A percentile compares a stretch with the other conserved stretches of the same genome.
Conservation (phyloP, 2,888 invertebrate species). For the Bhutanitis thaidina region DNA sequence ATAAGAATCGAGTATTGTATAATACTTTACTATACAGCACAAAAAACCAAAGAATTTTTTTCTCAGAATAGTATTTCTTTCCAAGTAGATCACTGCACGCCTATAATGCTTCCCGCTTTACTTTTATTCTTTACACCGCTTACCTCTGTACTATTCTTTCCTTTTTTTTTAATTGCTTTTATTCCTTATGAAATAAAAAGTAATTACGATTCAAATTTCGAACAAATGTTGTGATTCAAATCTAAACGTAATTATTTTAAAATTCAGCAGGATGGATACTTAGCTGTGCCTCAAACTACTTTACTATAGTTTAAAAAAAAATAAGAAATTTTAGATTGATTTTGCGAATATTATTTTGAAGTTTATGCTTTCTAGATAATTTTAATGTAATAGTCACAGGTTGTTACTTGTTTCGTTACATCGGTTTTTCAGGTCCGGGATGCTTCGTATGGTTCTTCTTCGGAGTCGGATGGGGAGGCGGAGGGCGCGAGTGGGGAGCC, state of each 20-base stretch:
- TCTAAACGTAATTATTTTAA: background rate
- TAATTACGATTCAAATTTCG: background rate
- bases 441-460: slow-evolving; percentile 89
- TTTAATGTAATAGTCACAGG: background rate
- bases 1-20: no score
- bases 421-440: slow-evolving; percentile 86
- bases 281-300: no score
- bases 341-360: slow-evolving; percentile 1
- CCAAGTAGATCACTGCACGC: slow-evolving; percentile 6
- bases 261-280: no score
- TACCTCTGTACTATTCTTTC: background rate
- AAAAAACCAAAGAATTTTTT: no score
- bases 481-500: slow-evolving; percentile 85
- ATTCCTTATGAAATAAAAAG: background rate
- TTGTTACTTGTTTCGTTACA: background rate
- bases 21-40: no score
- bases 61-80: background rate
- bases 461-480: slow-evolving; percentile 82
- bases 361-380: background rate
- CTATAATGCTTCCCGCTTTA: background rate
- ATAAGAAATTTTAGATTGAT: no score
- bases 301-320: background rate
- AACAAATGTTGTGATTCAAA: background rate
- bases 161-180: background rate
- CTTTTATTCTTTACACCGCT: background rate